phyloP scores from a whole-genome alignment of 2,888 invertebrate species.

The Desoria tigrina region DNA sequence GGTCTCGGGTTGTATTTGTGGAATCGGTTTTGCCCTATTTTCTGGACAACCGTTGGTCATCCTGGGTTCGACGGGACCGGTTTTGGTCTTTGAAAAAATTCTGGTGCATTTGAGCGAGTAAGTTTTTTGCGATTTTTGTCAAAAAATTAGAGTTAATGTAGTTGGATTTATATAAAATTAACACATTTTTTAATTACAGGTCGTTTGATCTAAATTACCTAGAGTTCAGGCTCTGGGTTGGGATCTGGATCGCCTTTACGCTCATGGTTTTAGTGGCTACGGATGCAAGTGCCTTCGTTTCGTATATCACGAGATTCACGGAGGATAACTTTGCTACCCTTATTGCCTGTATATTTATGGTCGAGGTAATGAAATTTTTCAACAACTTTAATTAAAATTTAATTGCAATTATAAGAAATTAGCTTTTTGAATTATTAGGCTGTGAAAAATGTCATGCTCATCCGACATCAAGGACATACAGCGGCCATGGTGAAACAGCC shows the following conservation, averaged over 20 bases:
- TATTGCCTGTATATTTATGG: conserved; percentile 55
- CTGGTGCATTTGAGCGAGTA: conserved; percentile 54
- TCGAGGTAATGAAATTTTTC: no score
- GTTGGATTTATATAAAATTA: conserved; percentile 35
- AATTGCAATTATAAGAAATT: conserved; percentile 5
- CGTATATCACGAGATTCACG: conserved; percentile 56
- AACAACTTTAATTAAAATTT: no score
- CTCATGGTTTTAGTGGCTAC: conserved; percentile 55
- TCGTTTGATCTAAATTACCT: neutral
- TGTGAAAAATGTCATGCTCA: conserved; percentile 31
- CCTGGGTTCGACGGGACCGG: conserved; percentile 58
- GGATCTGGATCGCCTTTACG: conserved; percentile 55
- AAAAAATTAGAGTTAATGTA: no score
- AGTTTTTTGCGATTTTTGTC: no score
- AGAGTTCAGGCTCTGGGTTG: conserved; percentile 52
- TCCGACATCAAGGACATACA: conserved; percentile 9
- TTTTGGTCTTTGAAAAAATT: conserved; percentile 60
- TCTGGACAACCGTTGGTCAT: conserved; percentile 60
- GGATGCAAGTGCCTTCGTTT: conserved; percentile 55
- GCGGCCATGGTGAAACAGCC: neutral
- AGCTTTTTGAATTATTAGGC: conserved; percentile 12
- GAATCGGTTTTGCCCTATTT: conserved; percentile 54
- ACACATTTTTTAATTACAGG: neutral
- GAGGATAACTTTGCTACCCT: conserved; percentile 56
- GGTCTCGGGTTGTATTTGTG: conserved; percentile 59